Evolutionary conservation across 2,113 vertebrate genomes (phyloP).

Genomic region (Aramus guarauna): DNA sequence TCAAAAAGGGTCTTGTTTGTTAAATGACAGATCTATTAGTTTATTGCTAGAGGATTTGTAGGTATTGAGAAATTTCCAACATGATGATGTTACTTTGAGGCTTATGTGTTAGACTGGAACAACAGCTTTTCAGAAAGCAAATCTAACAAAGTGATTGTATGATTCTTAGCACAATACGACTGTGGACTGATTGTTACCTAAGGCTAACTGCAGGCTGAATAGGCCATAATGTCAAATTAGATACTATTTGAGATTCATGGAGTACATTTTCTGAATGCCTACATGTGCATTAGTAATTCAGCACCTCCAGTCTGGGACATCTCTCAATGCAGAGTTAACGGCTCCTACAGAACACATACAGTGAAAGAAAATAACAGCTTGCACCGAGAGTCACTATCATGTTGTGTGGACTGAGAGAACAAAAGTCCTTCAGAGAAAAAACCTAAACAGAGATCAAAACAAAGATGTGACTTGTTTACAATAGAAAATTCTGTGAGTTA

Average conservation of each 20-base stretch:
- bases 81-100: neutral
- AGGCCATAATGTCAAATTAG: constrained; percentile 24
- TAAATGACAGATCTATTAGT: neutral
- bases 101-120: neutral
- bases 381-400: neutral
- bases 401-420: neutral
- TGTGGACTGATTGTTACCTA: neutral
- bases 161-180: neutral
- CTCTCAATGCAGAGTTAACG: neutral
- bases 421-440: neutral
- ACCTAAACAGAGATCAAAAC: neutral
- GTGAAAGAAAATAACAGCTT: neutral
- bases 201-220: neutral
- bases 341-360: neutral
- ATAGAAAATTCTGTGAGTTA: neutral
- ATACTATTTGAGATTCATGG: neutral
- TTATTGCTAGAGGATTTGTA: neutral
- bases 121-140: neutral
- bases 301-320: neutral
- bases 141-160: neutral
- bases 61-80: neutral
- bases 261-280: neutral
- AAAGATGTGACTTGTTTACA: neutral
- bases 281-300: neutral
- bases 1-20: neutral